Base-by-base conservation (phyloP, 2,797 vertebrate species). In the Lophius americanus region DNA sequence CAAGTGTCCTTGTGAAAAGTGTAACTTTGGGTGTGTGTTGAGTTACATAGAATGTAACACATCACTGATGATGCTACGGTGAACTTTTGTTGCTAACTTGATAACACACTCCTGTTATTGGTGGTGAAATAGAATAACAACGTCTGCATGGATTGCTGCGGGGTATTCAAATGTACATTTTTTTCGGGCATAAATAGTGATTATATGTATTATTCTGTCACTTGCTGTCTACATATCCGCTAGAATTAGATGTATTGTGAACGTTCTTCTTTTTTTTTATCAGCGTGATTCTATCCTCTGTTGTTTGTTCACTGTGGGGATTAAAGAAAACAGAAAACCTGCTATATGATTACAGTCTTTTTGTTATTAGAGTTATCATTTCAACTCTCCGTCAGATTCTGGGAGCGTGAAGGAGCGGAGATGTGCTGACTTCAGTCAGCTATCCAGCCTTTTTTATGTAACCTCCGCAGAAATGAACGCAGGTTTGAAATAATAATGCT, bases 1-100 rank as follows among this genome's bases (percentile, higher is more conserved):
- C 70, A 91, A 92, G 90, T 92, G 90, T 90, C 89, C 89, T 92
- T 93, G 88, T 84, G 81, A 64, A 73, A 70, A 6, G 42, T 84
- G 79, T 76, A 73, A 85, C 81, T 79, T 70, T 62, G 51, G 5
- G 14, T 65, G 55, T 64, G 53, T 84, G 54, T 75, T 73, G 53
- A 79, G 79, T 76, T 79, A 66, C 76, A 78, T 73, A 11, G 85
- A 87, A 88, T 88, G 87, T 88, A 86, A 76, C 46, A 63, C 75
- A 77, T 77, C 79, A 70, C 75, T 32, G 13, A 57, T 35, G 60
- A 62, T 67, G 67, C 71, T 75, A 42, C 37, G 39, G 64, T 59
- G 43, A 57, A 41, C 65, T 12, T 48, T n/a, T 5, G 37, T 41
- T 35, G 36, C 51, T 38, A 51, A 70, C 75, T 23, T 67, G 65